phyloP scores from a whole-genome alignment of 2,888 invertebrate species.

The Diplolepis rosae region DNA sequence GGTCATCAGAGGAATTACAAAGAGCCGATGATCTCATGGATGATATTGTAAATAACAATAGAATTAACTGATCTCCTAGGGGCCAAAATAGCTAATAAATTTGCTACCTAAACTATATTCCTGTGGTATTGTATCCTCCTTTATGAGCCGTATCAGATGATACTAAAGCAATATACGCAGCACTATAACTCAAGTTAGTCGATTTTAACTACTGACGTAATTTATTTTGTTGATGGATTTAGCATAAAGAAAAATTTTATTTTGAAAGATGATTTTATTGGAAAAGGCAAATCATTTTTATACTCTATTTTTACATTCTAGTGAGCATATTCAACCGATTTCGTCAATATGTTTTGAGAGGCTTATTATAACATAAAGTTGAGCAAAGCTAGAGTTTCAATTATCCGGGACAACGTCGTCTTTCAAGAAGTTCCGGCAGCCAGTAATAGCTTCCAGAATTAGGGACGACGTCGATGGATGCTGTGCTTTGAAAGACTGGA shows the following conservation, averaged over 20 bases:
- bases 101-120: constrained; percentile 21
- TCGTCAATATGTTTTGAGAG: constrained; percentile 8
- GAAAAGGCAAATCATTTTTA: too few species aligned
- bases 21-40: constrained; percentile 15
- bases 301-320: too few species aligned
- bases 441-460: constrained; percentile 62
- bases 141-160: constrained; percentile 4
- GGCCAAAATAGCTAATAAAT: constrained; percentile 26
- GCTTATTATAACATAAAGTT: not conserved
- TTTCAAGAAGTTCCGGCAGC: constrained; percentile 60
- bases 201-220: too few species aligned
- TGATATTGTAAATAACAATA: constrained; percentile 15
- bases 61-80: constrained; percentile 11
- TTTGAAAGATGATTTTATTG: too few species aligned
- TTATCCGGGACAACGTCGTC: constrained; percentile 52
- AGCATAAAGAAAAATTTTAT: too few species aligned
- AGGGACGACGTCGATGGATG: constrained; percentile 46
- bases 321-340: not conserved
- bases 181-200: too few species aligned
- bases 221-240: too few species aligned
- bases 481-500: constrained; percentile 38
- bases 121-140: constrained; percentile 2
- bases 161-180: not conserved
- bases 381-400: constrained; percentile 45
- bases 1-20: constrained; percentile 25